Evolutionary conservation across 2,797 vertebrate genomes (phyloP).

Genomic region (Hirundo rustica): DNA sequence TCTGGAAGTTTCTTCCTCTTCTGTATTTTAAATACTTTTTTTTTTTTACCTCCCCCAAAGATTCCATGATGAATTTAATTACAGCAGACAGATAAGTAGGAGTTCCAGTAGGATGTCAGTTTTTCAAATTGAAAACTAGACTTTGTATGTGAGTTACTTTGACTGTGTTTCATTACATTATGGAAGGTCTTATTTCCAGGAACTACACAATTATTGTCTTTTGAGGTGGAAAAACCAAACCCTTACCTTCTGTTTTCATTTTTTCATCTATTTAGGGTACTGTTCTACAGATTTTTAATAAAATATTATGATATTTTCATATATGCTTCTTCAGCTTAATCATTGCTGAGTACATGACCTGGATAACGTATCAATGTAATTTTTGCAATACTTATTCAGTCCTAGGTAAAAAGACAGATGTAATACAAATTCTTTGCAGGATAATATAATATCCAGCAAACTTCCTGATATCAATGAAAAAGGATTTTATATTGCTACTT

Average conservation of each 20-base stretch:
- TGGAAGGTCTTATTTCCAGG: not conserved
- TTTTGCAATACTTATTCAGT: not conserved
- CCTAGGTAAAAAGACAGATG: not conserved
- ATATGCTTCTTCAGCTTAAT: not conserved
- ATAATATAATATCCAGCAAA: not conserved
- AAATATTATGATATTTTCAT: not conserved
- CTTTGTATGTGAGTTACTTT: not conserved
- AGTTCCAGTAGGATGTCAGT: not conserved
- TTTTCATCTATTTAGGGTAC: not conserved
- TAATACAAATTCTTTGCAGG: not conserved
- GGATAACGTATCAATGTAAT: not conserved
- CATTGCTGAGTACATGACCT: not conserved
- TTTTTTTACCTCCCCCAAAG: fast-evolving
- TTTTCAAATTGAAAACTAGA: not conserved
- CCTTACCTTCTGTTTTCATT: not conserved
- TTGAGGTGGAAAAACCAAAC: not conserved
- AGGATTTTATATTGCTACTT: not conserved
- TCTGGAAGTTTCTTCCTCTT: not conserved
- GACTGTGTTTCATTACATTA: not conserved
- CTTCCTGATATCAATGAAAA: not conserved
- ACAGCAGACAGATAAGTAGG: not conserved
- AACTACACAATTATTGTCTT: not conserved
- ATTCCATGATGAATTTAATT: not conserved
- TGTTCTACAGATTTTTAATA: not conserved
- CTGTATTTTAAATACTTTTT: not conserved